A percentile compares a stretch with the other conserved stretches of the same genome.
phyloP scores from a whole-genome alignment of 1,140 invertebrate species.

The Hycleus cichorii region DNA sequence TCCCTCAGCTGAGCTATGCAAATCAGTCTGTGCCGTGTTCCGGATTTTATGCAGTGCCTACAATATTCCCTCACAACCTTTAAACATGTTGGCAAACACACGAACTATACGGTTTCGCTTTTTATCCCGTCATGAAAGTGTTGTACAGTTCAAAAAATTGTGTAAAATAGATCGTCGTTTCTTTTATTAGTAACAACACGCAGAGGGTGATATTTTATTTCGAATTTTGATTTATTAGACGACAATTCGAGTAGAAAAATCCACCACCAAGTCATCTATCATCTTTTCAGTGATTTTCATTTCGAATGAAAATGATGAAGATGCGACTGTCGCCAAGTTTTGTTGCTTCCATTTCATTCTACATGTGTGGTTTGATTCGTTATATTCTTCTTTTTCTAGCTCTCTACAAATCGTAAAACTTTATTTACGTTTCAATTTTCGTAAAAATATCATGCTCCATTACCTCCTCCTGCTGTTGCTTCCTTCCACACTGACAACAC shows the following conservation, averaged over 20 bases:
- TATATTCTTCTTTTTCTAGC: too few species aligned
- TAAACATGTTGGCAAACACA: slow-evolving; percentile 27
- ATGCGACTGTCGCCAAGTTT: background rate
- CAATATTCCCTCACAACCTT: slow-evolving; percentile 20
- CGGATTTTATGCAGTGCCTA: slow-evolving; percentile 38
- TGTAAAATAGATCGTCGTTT: too few species aligned
- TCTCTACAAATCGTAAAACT: slow-evolving; percentile 27
- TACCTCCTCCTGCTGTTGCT: slow-evolving; percentile 13
- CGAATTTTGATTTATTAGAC: background rate
- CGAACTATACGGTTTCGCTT: slow-evolving; percentile 7
- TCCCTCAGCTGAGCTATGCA: slow-evolving; percentile 41
- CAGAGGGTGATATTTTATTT: too few species aligned
- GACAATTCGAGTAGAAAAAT: too few species aligned
- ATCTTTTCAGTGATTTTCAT: slow-evolving; percentile 6
- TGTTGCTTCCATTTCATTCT: too few species aligned
- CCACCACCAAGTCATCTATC: slow-evolving; percentile 1
- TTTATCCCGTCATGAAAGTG: background rate
- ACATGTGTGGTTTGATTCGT: background rate
- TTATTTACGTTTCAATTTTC: slow-evolving; percentile 40
- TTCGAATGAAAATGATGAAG: background rate
- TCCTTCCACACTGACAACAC: slow-evolving; percentile 21
- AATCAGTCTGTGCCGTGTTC: slow-evolving; percentile 38
- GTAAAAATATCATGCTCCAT: slow-evolving; percentile 38
- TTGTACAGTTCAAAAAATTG: too few species aligned
- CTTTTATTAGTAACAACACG: too few species aligned